A percentile compares a stretch with the other conserved stretches of the same genome.
phyloP scores from a whole-genome alignment of 2,797 vertebrate species.

The Scyliorhinus canicula region DNA sequence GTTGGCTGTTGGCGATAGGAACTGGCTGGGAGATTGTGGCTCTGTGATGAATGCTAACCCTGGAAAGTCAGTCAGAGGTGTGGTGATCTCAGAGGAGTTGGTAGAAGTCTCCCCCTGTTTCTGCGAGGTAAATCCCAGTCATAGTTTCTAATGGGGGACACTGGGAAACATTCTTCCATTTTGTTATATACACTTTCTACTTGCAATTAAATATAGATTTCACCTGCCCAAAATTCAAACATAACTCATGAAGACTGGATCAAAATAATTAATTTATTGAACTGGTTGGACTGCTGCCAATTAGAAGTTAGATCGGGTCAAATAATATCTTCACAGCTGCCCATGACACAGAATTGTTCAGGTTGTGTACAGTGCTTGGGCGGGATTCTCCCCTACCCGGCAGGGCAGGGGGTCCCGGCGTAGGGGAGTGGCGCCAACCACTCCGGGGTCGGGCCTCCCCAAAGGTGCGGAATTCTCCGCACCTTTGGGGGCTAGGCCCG shows the following conservation, averaged over 20 bases:
- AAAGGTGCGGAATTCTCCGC: no score
- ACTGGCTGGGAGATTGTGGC: not conserved
- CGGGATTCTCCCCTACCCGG: no score
- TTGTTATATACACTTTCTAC: not conserved
- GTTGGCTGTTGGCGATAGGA: not conserved
- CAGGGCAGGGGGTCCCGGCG: no score
- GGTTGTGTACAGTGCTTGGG: not conserved
- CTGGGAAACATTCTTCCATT: not conserved
- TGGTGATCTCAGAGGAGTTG: not conserved
- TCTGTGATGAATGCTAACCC: not conserved
- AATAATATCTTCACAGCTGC: not conserved
- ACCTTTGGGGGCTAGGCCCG: no score
- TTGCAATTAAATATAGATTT: not conserved
- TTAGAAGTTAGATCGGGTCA: not conserved
- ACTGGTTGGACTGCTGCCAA: not conserved
- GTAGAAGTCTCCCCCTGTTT: not conserved
- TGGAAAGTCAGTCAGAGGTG: not conserved
- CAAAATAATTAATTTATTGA: not conserved
- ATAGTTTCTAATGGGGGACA: not conserved
- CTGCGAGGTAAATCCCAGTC: not conserved
- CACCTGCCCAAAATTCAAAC: not conserved
- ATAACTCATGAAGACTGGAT: not conserved
- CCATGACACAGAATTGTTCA: not conserved
- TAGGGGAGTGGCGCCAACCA: no score
- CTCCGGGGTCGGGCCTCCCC: no score